phyloP scores from a whole-genome alignment of 2,888 invertebrate genomes.

The Dryobota labecula region DNA sequence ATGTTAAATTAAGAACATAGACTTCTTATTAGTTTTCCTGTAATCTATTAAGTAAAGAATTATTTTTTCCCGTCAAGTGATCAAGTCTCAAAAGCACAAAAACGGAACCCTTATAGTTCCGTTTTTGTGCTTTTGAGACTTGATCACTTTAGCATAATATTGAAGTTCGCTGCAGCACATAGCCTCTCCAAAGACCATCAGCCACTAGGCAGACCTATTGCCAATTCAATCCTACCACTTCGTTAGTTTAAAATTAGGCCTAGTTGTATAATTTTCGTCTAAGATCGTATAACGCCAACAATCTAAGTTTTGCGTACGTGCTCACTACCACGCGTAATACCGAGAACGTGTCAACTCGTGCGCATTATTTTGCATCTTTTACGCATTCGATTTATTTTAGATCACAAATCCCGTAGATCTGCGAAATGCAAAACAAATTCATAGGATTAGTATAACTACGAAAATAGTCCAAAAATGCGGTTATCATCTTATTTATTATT shows the following conservation, averaged over 20 bases:
- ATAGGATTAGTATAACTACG: background rate
- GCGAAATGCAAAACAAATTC: background rate
- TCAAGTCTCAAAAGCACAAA: background rate
- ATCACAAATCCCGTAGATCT: background rate
- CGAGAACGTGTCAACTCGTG: slow-evolving; percentile 6
- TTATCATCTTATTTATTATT: background rate
- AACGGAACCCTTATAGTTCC: too few relatives aligned
- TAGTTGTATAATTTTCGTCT: background rate
- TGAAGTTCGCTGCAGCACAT: background rate
- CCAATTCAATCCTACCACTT: too few relatives aligned
- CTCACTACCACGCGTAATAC: background rate
- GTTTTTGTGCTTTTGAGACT: too few relatives aligned
- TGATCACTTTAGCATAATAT: background rate
- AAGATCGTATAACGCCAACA: background rate
- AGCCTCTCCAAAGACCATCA: background rate
- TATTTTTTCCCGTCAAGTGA: too few relatives aligned
- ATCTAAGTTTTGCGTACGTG: background rate
- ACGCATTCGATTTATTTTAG: slow-evolving; percentile 25
- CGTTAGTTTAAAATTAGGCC: background rate
- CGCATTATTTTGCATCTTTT: slow-evolving; percentile 16
- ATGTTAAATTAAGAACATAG: too few relatives aligned
- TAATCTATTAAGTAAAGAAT: too few relatives aligned
- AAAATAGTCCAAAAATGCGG: slow-evolving; percentile 15
- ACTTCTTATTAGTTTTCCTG: too few relatives aligned
- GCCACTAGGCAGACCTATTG: too few relatives aligned